These are phyloP conservation scores for Heterocephalus glaber DNA, from an alignment of 2,113 vertebrate genomes.

Conservation along the genomic window DNA sequence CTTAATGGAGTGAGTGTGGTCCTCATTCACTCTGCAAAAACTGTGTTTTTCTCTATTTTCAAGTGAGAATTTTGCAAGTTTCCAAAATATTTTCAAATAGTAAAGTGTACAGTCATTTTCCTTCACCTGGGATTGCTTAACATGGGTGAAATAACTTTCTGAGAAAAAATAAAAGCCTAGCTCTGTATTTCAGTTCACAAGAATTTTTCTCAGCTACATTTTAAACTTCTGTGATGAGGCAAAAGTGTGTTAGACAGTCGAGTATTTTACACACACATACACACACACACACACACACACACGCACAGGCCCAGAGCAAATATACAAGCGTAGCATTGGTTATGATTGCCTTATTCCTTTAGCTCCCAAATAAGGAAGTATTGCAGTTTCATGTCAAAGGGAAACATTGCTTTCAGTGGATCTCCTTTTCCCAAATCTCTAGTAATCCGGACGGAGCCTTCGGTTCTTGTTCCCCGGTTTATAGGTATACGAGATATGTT, in stretches of 20 bases:
- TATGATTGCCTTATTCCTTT: not conserved
- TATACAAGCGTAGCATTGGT: constrained; percentile 9
- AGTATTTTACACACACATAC: not conserved
- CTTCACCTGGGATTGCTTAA: constrained; percentile 49
- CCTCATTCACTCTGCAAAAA: constrained; percentile 61
- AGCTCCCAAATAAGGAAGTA: constrained; percentile 64
- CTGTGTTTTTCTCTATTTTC: constrained; percentile 59
- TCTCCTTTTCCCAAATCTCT: constrained; percentile 21
- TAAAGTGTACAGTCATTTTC: constrained; percentile 26
- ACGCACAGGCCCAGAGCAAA: not conserved
- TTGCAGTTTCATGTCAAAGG: constrained; percentile 66
- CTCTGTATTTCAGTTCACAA: constrained; percentile 31
- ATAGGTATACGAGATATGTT: not conserved
- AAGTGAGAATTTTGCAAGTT: constrained; percentile 67
- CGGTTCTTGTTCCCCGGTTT: constrained; percentile 13
- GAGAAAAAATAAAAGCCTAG: constrained; percentile 51
- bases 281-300: no score
- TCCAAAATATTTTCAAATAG: constrained; percentile 52
- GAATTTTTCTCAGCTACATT: constrained; percentile 59
- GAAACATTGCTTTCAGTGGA: constrained; percentile 44
- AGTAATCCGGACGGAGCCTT: not conserved
- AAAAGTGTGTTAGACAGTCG: constrained; percentile 41
- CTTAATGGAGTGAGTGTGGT: constrained; percentile 64
- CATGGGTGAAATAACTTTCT: constrained; percentile 48
- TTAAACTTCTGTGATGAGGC: constrained; percentile 47